Percentiles rank a stretch among this genome's conserved stretches.
phyloP scores from a whole-genome alignment of 2,113 vertebrate species.

The Notarius lentiginosus region DNA sequence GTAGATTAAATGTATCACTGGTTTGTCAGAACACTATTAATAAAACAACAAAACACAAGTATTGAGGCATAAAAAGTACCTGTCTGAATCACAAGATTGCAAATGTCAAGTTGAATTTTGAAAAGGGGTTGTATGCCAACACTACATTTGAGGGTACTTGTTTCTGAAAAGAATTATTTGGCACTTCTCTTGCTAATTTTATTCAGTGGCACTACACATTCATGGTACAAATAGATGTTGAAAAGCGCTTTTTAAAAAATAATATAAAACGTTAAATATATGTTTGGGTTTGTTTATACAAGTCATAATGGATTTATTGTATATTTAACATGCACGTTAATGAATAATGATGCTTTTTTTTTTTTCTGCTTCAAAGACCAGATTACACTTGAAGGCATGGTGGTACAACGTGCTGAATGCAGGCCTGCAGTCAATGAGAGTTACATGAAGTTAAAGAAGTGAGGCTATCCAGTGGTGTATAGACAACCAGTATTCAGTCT shows the following conservation, averaged over 20 bases:
- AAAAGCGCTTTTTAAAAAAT: neutral
- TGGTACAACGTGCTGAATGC: conserved; percentile 96
- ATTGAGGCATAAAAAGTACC: neutral
- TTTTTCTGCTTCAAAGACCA: conserved; percentile 75
- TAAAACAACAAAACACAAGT: conserved; percentile 39
- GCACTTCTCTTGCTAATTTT: conserved; percentile 20
- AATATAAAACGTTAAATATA: too few species aligned
- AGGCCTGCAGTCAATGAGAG: conserved; percentile 89
- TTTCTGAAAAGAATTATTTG: conserved; percentile 30
- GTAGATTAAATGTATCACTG: conserved; percentile 22
- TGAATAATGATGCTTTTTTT: neutral
- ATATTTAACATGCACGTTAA: neutral
- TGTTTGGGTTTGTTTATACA: conserved; percentile 1
- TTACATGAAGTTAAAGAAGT: conserved; percentile 97
- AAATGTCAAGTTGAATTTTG: conserved; percentile 48
- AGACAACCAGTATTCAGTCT: neutral
- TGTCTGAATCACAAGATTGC: conserved; percentile 44
- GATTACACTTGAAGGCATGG: conserved; percentile 89
- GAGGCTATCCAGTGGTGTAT: conserved; percentile 43
- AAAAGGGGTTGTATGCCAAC: conserved; percentile 46
- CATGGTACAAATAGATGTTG: neutral
- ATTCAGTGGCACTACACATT: conserved; percentile 21
- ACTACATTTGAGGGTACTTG: conserved; percentile 39
- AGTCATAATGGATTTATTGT: neutral
- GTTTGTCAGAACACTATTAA: conserved; percentile 27